phyloP scores from a whole-genome alignment of 2,888 invertebrate species.

The Dermolepida albohirtum region DNA sequence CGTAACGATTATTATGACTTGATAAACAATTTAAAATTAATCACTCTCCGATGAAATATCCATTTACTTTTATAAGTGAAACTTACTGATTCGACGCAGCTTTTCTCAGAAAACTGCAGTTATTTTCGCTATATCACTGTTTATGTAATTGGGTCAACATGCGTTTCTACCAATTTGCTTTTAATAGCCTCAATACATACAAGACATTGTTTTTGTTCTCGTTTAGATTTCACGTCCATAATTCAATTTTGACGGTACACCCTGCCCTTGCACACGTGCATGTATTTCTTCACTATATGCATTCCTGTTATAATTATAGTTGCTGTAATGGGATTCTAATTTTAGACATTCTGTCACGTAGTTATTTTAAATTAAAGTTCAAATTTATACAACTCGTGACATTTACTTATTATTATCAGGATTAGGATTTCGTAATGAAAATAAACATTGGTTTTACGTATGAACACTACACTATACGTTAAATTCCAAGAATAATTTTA shows the following conservation, averaged over 20 bases:
- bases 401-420: too few relatives aligned
- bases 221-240: not conserved
- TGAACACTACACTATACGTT: too few relatives aligned
- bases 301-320: slow-evolving; percentile 23
- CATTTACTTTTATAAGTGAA: too few relatives aligned
- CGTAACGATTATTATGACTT: too few relatives aligned
- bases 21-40: too few relatives aligned
- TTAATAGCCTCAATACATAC: not conserved
- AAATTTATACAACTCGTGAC: slow-evolving; percentile 1
- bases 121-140: not conserved
- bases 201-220: not conserved
- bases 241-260: slow-evolving; percentile 6
- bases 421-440: too few relatives aligned
- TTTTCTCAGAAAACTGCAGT: too few relatives aligned
- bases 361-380: slow-evolving; percentile 23
- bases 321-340: slow-evolving; percentile 24
- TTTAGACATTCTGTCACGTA: slow-evolving; percentile 19
- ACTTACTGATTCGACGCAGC: too few relatives aligned
- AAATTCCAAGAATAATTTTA: too few relatives aligned
- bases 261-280: slow-evolving; percentile 3
- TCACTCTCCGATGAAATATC: not conserved
- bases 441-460: too few relatives aligned
- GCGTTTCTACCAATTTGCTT: not conserved
- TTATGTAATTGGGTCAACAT: not conserved
- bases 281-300: slow-evolving; percentile 11